Conservation (phyloP, 2,888 invertebrate species). For the Anagyrus pseudococci region DNA sequence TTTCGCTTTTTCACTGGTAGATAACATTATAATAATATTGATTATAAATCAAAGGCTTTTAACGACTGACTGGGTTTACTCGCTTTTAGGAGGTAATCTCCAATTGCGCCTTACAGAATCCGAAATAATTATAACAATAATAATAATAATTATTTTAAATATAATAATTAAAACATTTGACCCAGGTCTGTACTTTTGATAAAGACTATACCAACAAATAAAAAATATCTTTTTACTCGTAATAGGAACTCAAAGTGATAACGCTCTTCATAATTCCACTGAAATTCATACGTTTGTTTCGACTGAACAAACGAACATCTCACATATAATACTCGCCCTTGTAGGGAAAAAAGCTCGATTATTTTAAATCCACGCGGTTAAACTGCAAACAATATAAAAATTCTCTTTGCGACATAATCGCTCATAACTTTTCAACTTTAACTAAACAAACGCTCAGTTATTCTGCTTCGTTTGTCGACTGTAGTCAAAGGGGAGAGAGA, state of each 20-base stretch:
- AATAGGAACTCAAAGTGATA: constrained; percentile 38
- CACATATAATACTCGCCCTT: constrained; percentile 25
- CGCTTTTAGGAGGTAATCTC: constrained; percentile 26
- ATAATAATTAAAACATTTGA: constrained; percentile 38
- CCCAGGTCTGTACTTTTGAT: constrained; percentile 37
- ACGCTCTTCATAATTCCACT: constrained; percentile 19
- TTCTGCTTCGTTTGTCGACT: constrained; percentile 25
- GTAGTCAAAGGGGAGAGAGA: constrained; percentile 25
- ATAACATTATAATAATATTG: constrained; percentile 32
- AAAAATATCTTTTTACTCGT: constrained; percentile 34
- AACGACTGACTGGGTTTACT: constrained; percentile 34
- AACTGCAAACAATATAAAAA: constrained; percentile 27
- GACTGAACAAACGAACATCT: constrained; percentile 27
- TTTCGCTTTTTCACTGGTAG: constrained; percentile 21
- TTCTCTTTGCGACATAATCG: constrained; percentile 22
- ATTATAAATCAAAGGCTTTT: constrained; percentile 34
- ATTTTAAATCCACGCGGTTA: constrained; percentile 12
- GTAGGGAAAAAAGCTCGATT: constrained; percentile 29
- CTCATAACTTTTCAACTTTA: constrained; percentile 16
- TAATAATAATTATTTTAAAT: constrained; percentile 34
- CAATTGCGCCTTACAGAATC: constrained; percentile 30
- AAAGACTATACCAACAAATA: constrained; percentile 40
- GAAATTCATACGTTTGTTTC: constrained; percentile 28
- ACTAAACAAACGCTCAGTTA: constrained; percentile 29
- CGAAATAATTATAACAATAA: constrained; percentile 38